These are phyloP conservation scores for Percopsis transmontana DNA, from an alignment of 2,113 vertebrate genomes.

Conservation along the genomic window DNA sequence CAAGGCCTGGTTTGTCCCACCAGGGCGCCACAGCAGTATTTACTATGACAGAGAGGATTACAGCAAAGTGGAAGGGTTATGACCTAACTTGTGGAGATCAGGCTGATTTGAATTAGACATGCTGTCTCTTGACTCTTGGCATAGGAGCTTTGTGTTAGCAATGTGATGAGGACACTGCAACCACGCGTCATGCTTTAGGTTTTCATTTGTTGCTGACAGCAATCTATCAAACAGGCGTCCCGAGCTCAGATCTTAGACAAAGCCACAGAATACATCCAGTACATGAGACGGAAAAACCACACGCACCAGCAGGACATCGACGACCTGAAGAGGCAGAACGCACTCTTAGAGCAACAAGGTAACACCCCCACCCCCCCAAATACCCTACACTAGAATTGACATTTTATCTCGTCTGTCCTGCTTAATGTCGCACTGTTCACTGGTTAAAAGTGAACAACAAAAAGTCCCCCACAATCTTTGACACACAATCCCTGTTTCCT, in stretches of 20 bases:
- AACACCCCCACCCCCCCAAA: slow-evolving; percentile 25
- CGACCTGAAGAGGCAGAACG: slow-evolving; percentile 97
- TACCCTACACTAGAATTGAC: not conserved
- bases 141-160: not conserved
- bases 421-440: not conserved
- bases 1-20: not conserved
- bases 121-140: not conserved
- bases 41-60: not conserved
- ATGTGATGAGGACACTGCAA: slow-evolving; percentile 43
- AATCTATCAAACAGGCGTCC: slow-evolving; percentile 90
- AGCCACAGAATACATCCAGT: slow-evolving; percentile 99
- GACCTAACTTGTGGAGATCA: not conserved
- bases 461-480: not conserved
- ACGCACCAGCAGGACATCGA: slow-evolving; percentile 99
- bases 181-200: slow-evolving; percentile 64
- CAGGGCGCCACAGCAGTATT: not conserved
- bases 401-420: not conserved
- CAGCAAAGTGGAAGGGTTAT: not conserved
- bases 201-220: slow-evolving; percentile 77
- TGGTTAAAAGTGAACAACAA: too few relatives aligned
- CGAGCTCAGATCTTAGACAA: slow-evolving; percentile 99
- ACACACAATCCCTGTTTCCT: not conserved
- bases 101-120: not conserved
- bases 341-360: slow-evolving; percentile 98
- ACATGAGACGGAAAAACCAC: slow-evolving; percentile 99